Conservation (phyloP, 2,888 invertebrate genomes). For the Nemoura dubitans region DNA sequence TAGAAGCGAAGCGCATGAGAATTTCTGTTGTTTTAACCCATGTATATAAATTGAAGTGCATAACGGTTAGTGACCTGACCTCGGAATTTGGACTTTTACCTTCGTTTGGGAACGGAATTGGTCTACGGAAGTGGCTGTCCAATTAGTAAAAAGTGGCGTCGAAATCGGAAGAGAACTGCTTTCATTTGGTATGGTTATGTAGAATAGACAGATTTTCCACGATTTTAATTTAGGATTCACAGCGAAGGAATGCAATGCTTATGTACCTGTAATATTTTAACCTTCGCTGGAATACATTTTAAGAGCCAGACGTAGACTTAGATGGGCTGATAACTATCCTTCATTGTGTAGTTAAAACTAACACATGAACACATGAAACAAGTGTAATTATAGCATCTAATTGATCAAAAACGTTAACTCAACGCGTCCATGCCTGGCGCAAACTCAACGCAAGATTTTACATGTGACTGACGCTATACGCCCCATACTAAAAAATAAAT, state of each 20-base stretch:
- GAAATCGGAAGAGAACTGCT: neutral
- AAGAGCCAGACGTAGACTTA: too few relatives aligned
- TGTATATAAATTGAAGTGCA: neutral
- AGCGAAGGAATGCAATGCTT: neutral
- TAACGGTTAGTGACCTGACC: constrained; percentile 12
- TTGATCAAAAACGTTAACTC: neutral
- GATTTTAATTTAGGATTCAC: neutral
- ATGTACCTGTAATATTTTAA: too few relatives aligned
- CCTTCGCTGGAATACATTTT: too few relatives aligned
- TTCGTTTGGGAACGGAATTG: neutral
- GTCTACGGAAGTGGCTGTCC: neutral
- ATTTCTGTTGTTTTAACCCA: neutral
- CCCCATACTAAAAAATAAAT: too few relatives aligned
- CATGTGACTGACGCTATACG: too few relatives aligned
- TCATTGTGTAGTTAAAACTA: too few relatives aligned
- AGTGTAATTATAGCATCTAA: neutral
- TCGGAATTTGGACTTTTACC: neutral
- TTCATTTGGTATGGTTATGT: neutral
- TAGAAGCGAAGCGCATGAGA: neutral
- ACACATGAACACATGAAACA: neutral
- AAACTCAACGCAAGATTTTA: neutral
- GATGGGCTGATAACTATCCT: too few relatives aligned
- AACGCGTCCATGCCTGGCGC: neutral
- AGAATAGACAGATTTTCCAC: neutral
- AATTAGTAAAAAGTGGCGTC: neutral